Conservation (phyloP, 1,140 invertebrate genomes). For the Drosophila lini region DNA sequence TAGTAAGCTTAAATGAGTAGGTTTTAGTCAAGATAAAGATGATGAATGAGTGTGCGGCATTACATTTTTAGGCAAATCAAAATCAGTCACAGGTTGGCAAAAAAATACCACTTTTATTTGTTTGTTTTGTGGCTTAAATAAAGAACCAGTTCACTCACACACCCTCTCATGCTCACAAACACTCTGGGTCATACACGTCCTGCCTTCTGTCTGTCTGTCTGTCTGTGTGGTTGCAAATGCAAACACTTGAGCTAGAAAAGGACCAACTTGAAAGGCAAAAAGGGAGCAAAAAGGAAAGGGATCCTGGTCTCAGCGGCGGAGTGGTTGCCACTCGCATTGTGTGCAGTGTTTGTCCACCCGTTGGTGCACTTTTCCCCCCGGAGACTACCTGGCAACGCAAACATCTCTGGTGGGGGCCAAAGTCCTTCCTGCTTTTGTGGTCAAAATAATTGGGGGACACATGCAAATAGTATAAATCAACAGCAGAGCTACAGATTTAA, state of each 20-base stretch:
- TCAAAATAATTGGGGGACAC: conserved; percentile 47
- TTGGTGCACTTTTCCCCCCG: neutral
- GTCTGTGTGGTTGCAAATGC: conserved; percentile 70
- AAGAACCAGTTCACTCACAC: conserved; percentile 46
- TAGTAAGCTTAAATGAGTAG: conserved; percentile 61
- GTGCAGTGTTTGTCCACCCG: conserved; percentile 40
- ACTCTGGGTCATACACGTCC: conserved; percentile 3
- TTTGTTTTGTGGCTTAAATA: conserved; percentile 70
- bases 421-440: conserved; percentile 30
- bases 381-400: neutral
- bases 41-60: conserved; percentile 34
- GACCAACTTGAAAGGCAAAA: conserved; percentile 63
- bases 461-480: conserved; percentile 44
- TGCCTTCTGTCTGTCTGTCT: conserved; percentile 1
- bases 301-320: conserved; percentile 12
- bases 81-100: conserved; percentile 14
- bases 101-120: conserved; percentile 12
- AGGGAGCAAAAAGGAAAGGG: conserved; percentile 7
- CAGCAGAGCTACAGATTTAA: neutral
- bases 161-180: conserved; percentile 26
- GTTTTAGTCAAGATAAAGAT: conserved; percentile 40
- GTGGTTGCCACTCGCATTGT: conserved; percentile 41
- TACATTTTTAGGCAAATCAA: conserved; percentile 1
- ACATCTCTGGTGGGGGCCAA: conserved; percentile 8
- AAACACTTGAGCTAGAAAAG: conserved; percentile 75